Percentiles rank a stretch among this genome's conserved stretches.
Evolutionary conservation across 2,888 invertebrate species (phyloP).

Genomic region (Diploptera punctata): DNA sequence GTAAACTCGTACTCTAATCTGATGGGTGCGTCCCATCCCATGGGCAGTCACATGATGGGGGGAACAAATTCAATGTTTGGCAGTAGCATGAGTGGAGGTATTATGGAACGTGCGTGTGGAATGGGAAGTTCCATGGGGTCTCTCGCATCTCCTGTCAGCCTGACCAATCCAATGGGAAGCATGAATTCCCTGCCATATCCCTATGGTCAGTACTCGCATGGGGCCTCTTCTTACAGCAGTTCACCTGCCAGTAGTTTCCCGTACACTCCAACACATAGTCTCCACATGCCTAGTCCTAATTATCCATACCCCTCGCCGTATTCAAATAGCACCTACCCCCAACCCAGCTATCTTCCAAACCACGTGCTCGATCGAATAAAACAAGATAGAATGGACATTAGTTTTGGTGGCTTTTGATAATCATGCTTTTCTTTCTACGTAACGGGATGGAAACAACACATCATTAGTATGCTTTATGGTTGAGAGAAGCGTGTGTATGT

Average conservation of each 20-base stretch:
- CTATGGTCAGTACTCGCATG: slow-evolving; percentile 52
- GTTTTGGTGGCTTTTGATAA: slow-evolving; percentile 60
- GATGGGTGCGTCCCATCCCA: slow-evolving; percentile 55
- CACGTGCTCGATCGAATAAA: slow-evolving; percentile 60
- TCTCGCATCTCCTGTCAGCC: slow-evolving; percentile 39
- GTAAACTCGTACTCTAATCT: slow-evolving; percentile 55
- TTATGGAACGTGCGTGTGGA: slow-evolving; percentile 46
- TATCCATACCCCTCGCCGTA: slow-evolving; percentile 65
- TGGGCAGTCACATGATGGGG: no score
- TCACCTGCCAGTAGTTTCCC: slow-evolving; percentile 45
- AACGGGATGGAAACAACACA: slow-evolving; percentile 7
- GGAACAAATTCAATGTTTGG: slow-evolving; percentile 42
- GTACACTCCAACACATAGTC: slow-evolving; percentile 60
- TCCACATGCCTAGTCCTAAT: slow-evolving; percentile 73
- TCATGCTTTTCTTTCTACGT: slow-evolving; percentile 3
- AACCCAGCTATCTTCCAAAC: slow-evolving; percentile 53
- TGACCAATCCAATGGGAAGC: slow-evolving; percentile 46
- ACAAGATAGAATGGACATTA: slow-evolving; percentile 58
- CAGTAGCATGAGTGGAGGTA: slow-evolving; percentile 40
- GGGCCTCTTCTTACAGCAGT: slow-evolving; percentile 50
- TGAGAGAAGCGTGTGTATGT: no score
- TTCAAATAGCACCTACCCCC: slow-evolving; percentile 52
- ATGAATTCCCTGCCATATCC: slow-evolving; percentile 49
- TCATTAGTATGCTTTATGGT: slow-evolving; percentile 17
- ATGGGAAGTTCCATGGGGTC: slow-evolving; percentile 46